Base-by-base conservation (phyloP, 2,797 vertebrate species). In the Rhadinocentrus ornatus region DNA sequence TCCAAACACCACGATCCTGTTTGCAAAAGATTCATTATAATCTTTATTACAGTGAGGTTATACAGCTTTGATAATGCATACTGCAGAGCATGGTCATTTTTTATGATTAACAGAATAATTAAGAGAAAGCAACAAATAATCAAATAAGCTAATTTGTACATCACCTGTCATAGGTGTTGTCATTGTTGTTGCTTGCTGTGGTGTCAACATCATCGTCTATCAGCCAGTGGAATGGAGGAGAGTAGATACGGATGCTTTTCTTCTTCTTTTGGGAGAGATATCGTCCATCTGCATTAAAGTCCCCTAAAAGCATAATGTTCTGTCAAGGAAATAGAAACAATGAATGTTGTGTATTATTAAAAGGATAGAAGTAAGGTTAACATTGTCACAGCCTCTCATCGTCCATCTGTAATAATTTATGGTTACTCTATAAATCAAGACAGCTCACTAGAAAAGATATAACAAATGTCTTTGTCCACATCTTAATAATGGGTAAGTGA, bases 1-100 rank as follows among this genome's bases (percentile, higher is more conserved):
- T 52, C 89, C 90, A 52, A 91, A 92, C 34, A 93, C 91, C 55
- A 94, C 93, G 24, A 95, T 94, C 82, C 93, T 94, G 46, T 53
- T 44, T 37, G 22, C 29, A 29, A 0, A 46, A 20, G 18, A 53
- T 0, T 3, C 3, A n/a, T 22, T 22, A 52, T 27, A 12, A 1
- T 5, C 2, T 0, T 52, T 34, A 27, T 16, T 22, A 32, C 6
- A 41, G 20, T 13, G 3, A 26, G 3, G n/a, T 8, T 2, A 20
- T 7, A 46, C 18, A 20, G 2, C 46, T 22, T 48, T 48, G 20
- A 41, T 4, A 41, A 41, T 18, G 15, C 4, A 15, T 13, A 18
- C 16, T 16, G 4, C 39, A 41, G 39, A 41, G 15, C 39, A 41
- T 16, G 39, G 4, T 1, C 15, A 6, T 0, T 15, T 18, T 18